Evolutionary conservation across 2,888 invertebrate species (phyloP).

Genomic region (Anticlea derivata): DNA sequence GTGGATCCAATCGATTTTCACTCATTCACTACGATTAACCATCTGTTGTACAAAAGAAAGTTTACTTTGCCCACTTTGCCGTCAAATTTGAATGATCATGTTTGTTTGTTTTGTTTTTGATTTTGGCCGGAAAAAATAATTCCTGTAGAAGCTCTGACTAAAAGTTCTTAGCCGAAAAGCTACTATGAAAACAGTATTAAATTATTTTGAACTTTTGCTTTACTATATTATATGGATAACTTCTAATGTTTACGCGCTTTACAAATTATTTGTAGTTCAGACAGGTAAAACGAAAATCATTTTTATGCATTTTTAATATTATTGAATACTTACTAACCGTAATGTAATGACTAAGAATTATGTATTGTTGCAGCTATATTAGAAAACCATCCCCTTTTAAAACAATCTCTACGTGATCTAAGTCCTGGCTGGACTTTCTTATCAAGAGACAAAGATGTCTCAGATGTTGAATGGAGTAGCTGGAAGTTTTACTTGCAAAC

Average conservation of each 20-base stretch:
- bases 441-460: constrained; percentile 84
- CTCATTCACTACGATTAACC: not conserved
- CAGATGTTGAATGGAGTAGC: constrained; percentile 89
- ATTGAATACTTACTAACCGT: too few species aligned
- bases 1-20: constrained; percentile 16
- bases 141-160: not conserved
- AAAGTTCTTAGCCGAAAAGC: not conserved
- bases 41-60: not conserved
- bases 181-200: constrained; percentile 49
- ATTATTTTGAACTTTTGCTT: constrained; percentile 62
- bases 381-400: constrained; percentile 43
- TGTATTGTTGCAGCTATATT: constrained; percentile 55
- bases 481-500: constrained; percentile 82
- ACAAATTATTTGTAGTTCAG: constrained; percentile 77
- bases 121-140: not conserved
- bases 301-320: not conserved
- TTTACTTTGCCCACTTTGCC: not conserved
- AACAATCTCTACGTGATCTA: constrained; percentile 72
- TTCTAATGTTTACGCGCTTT: constrained; percentile 82
- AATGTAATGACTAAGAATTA: not conserved
- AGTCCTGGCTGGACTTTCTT: constrained; percentile 83
- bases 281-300: constrained; percentile 65
- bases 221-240: constrained; percentile 82
- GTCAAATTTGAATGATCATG: constrained; percentile 24
- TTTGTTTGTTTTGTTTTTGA: constrained; percentile 12